Base-by-base conservation (phyloP, 1,140 invertebrate species). In the Listronotus bonariensis region DNA sequence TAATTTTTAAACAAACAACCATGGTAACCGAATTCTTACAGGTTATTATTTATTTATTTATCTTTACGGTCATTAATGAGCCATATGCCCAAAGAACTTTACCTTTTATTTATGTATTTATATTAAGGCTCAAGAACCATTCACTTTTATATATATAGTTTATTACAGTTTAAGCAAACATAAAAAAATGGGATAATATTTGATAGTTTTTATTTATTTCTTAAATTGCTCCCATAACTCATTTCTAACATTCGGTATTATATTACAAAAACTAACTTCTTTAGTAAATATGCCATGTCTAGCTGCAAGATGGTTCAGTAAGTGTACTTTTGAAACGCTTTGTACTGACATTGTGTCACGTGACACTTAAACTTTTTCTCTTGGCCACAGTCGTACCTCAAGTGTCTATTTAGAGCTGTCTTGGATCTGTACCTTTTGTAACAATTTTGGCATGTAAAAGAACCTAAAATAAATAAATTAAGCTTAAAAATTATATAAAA, bases 311-410 rank as follows among this genome's bases (percentile, higher is more conserved):
- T 67, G 68, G n/a, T 32, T 45, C 7, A 14, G 38, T 10, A 69
- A 26, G 38, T 79, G 78, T 55, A 79, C 75, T 3, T 77, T 11
- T 79, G 70, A 56, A 77, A 79, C 60, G 78, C 80, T 53, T 76
- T 78, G 57, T 77, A 80, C 0, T 56, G 46, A 62, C 83, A 76
- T 65, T 77, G 57, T 0, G 68, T 59, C n/a, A 61, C 31, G 17
- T 65, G 31, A 51, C 72, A 72, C 46, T 45, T 51, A 67, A 80
- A 83, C 60, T 77, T 77, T 54, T 82, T 80, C 56, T 82, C 79
- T 41, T 81, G 79, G 41, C 84, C 84, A 71, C 82, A 83, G 60
- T 83, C 80, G 56, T 83, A 83, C 4, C 76, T 81, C 4, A 81
- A 68, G 55, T 83, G 82, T 53, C 68, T 60, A 26, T 62, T 69